Evolutionary conservation across 1,140 invertebrate genomes (phyloP).

Genomic region (Trypoxylus dichotomus): DNA sequence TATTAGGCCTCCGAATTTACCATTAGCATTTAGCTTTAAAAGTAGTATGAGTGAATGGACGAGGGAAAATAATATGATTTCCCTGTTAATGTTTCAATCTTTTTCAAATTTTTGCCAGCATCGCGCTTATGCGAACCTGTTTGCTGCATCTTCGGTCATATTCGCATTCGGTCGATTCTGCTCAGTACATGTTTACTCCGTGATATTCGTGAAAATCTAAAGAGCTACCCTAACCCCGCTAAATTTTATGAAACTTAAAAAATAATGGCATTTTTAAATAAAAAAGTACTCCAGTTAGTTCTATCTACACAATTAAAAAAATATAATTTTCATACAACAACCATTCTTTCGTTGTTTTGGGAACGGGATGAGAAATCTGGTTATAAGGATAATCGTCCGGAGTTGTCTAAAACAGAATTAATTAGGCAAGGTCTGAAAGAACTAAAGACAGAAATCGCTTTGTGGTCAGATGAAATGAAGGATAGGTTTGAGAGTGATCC

Average conservation of each 20-base stretch:
- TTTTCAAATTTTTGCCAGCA: too few species aligned
- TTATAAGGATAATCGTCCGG: slow-evolving; percentile 57
- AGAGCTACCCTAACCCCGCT: too few species aligned
- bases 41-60: too few species aligned
- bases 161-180: too few species aligned
- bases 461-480: slow-evolving; percentile 70
- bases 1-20: too few species aligned
- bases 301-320: neutral
- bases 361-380: slow-evolving; percentile 63
- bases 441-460: slow-evolving; percentile 66
- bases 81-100: too few species aligned
- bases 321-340: slow-evolving; percentile 15
- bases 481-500: slow-evolving; percentile 66
- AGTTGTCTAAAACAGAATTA: slow-evolving; percentile 56
- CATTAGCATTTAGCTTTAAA: too few species aligned
- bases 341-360: slow-evolving; percentile 35
- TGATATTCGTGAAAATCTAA: too few species aligned
- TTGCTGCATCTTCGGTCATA: too few species aligned
- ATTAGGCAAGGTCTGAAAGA: slow-evolving; percentile 64
- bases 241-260: neutral
- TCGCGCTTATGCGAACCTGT: too few species aligned
- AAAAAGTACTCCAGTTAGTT: neutral
- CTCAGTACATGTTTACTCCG: too few species aligned
- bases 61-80: too few species aligned
- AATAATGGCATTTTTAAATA: neutral